Base-by-base conservation (phyloP, 1,140 invertebrate genomes). In the Caerostris darwini region DNA sequence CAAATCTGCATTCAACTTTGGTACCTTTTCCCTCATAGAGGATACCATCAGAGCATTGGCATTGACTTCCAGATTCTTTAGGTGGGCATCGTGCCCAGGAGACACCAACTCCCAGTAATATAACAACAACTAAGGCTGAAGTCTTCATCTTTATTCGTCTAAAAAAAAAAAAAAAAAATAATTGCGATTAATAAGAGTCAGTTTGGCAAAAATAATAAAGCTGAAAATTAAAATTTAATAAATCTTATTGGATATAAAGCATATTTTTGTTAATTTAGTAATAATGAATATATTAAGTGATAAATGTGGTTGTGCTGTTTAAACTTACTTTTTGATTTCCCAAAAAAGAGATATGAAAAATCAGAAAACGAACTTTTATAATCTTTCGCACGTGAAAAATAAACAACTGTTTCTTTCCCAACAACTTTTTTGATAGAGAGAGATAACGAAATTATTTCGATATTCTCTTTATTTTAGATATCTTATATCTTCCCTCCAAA, bases 21-120 rank as follows among this genome's bases (percentile, higher is more conserved):
- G 90, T 91, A 56, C 87, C 87, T 6, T 59, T 53, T 10, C 56
- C 90, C 6, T n/a, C 53, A 12, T 50, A 59, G 57, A 59, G 59
- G 12, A 5, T 12, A 7, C 34, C 56, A 61, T 59, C 3, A 8
- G 19, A 54, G 17, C 90, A 91, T 7, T 82, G 6, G 8, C 90
- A 81, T 53, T n/a, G 58, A 3, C n/a, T 59, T 7, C 10, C 54
- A 5, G 34, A 57, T 1, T 56, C n/a, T 53, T 59, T 10, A 59
- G 61, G 34, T 19, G 90, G 67, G 19, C 90, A 91, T 3, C 34
- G 56, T 50, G 67, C n/a, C 34, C 19, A 53, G 14, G 34, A 14
- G 5, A 54, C 14, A 83, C 2, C 17, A 17, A 85, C 17, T 85
- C 56, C 83, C 58, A 85, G 8, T 7, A 85, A 7, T 14, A 85